phyloP scores from a whole-genome alignment of 2,888 invertebrate species.

The Leptarthrus brevirostris region DNA sequence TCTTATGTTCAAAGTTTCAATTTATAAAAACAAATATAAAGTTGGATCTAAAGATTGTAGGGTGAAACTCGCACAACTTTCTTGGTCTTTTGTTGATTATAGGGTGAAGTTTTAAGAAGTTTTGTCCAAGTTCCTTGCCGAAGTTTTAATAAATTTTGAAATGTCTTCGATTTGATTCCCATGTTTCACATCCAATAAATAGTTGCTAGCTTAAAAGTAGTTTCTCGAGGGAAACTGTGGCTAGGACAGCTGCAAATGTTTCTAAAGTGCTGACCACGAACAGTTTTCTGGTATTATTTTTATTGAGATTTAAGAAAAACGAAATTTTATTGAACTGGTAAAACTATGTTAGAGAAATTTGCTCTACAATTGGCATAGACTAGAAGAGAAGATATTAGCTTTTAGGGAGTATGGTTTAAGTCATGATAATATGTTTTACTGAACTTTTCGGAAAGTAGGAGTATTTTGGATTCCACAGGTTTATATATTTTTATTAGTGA shows the following conservation, averaged over 20 bases:
- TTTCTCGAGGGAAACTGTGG: background rate
- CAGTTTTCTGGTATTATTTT: too few species aligned
- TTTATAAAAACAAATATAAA: background rate
- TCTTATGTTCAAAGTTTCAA: background rate
- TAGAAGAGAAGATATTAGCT: too few species aligned
- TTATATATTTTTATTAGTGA: too few species aligned
- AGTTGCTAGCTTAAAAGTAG: background rate
- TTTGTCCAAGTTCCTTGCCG: background rate
- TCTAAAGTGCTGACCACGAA: too few species aligned
- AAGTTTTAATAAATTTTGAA: conserved; percentile 28
- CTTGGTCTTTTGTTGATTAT: background rate
- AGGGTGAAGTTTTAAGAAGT: background rate
- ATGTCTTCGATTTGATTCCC: conserved; percentile 14
- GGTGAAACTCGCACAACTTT: background rate
- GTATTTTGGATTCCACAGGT: too few species aligned
- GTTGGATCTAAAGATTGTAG: background rate
- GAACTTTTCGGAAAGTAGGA: too few species aligned
- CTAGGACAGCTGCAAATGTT: background rate
- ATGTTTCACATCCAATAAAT: background rate
- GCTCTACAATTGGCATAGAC: too few species aligned
- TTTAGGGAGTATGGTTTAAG: too few species aligned
- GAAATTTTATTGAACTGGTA: too few species aligned
- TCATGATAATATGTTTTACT: too few species aligned
- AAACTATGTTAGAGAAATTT: too few species aligned
- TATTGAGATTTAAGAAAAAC: too few species aligned